Percentiles rank a stretch among this genome's conserved stretches.
phyloP scores from a whole-genome alignment of 2,113 vertebrate species.

The Mormoops blainvillei region DNA sequence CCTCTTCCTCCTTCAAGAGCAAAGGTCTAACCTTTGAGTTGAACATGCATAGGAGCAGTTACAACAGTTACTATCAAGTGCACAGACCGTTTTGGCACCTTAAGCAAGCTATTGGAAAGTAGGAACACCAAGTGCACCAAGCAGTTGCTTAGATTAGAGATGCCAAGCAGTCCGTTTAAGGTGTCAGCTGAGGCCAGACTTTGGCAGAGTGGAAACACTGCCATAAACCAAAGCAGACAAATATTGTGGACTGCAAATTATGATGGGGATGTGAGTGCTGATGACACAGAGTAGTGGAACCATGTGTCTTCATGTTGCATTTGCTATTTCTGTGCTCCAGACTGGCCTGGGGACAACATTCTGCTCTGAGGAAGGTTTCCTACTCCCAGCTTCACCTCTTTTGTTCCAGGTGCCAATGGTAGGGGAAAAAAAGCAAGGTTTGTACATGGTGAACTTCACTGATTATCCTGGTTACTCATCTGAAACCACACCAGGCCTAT shows the following conservation, averaged over 20 bases:
- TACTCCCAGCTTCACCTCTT: rapidly evolving
- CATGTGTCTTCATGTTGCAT: neutral
- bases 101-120: neutral
- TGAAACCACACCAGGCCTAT: neutral
- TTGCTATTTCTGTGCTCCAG: neutral
- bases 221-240: neutral
- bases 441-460: neutral
- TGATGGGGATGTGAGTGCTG: rapidly evolving
- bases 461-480: neutral
- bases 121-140: neutral
- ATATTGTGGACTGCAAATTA: neutral
- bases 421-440: neutral
- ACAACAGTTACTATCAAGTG: neutral
- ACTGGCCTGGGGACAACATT: rapidly evolving
- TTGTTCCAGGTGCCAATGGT: neutral
- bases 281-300: neutral
- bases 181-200: neutral
- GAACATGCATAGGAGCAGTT: neutral
- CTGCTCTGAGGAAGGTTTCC: neutral
- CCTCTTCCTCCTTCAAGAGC: neutral
- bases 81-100: neutral
- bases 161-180: neutral
- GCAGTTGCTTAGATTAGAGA: neutral
- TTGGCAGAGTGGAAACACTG: neutral
- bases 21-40: neutral